Base-by-base conservation (phyloP, 2,797 vertebrate genomes). In the Spheniscus humboldti region DNA sequence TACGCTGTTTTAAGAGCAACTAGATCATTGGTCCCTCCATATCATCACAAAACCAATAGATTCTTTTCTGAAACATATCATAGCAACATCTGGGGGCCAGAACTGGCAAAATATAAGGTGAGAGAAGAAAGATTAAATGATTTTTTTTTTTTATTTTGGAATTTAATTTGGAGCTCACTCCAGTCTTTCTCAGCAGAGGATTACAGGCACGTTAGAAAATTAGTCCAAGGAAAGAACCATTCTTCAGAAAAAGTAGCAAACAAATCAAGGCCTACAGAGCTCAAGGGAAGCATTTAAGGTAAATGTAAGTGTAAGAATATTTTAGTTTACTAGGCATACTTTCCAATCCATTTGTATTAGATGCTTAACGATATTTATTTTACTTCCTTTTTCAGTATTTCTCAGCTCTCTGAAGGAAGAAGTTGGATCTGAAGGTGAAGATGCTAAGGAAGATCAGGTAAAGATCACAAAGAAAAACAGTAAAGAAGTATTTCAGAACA, bases 51-150 rank as follows among this genome's bases (percentile, higher is more conserved):
- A 93, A 77, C 4, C 6, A 48, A 16, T 4, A 37, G 17, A 57
- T 62, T 3, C 9, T 74, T 74, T 81, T 39, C 41, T 28, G 28
- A 78, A 84, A 74, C 3, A 10, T 33, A 71, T 27, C 33, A 86
- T 43, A 86, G 5, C 11, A 84, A n/a, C 0, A 14, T 53, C 16
- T 27, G 0, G 4, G 11, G 8, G 3, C 1, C n/a, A 76, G 47
- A 83, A 66, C 4, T 33, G 27, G 11, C 7, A 69, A 80, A 86
- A 53, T 20, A 12, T 18, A 68, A 68, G 10, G 2, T 33, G 43
- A 78, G 18, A 72, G 18, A 5, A 48, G 23, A 64, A 94, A 77
- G 6, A 74, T 9, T 27, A 18, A 72, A 18, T 10, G 5, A 20
- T 63, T 18, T 2, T 50, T 43, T 43, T 27, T n/a, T n/a, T 27